Base-by-base conservation (phyloP, 2,113 vertebrate species). In the Mesocricetus auratus region DNA sequence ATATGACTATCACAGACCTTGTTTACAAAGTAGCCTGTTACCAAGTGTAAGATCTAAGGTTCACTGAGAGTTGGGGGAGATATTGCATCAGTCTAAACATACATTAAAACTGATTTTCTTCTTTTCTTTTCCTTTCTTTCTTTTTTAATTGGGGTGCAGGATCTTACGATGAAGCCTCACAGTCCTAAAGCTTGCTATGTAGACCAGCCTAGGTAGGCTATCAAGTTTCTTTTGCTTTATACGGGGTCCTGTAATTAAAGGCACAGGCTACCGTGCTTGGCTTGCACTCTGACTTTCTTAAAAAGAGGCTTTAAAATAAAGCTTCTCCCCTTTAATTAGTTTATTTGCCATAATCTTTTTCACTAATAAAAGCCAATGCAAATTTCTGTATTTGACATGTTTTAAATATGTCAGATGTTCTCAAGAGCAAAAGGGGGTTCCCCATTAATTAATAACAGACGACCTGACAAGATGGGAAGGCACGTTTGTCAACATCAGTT, bases 321-420 rank as follows among this genome's bases (percentile, higher is more conserved):
- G 50, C 47, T 81, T 83, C 3, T 83, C 78, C 17, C n/a, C 85
- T 64, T 71, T 69, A 73, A 42, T 89, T 77, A 31, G 11, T 97
- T 94, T 64, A 53, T 89, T 90, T 93, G 39, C 33, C 24, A 39
- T 36, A 62, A 39, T 7, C 71, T 89, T 86, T 91, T 83, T 92
- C 64, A 86, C 26, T 89, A 24, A 26, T 15, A 36, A 83, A 95
- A 88, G 33, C 47, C 82, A 94, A 88, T 29, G 87, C 11, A 75
- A 75, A 77, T 77, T 19, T 62, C 33, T 94, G 1, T 58, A 45
- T 7, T 47, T 47, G 47, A 47, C 47, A 47, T 64, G 68, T 73
- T 89, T 81, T 56, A 24, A 83, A 29, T 86, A 89, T 87, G 15
- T 39, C 50, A 58, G 68, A 62, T 82, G 2, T 93, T 77, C 81